Evolutionary conservation across 2,113 vertebrate genomes (phyloP).

Genomic region (Athene cunicularia): DNA sequence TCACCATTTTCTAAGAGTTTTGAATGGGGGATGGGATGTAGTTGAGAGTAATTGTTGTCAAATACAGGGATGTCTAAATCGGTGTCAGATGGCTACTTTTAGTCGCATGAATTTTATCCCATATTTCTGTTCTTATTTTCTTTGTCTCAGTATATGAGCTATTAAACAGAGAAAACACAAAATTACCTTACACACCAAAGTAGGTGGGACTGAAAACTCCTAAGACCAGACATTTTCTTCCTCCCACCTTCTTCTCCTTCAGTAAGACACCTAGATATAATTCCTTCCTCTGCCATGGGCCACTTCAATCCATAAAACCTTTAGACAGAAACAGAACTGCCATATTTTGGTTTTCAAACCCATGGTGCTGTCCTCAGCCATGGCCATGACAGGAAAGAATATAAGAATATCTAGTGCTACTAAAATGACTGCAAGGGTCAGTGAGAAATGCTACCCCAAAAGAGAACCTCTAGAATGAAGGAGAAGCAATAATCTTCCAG

Average conservation of each 20-base stretch:
- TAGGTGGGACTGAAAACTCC: not conserved
- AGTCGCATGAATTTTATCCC: not conserved
- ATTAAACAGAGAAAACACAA: not conserved
- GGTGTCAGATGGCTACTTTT: not conserved
- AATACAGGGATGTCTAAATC: not conserved
- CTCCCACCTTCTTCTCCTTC: not conserved
- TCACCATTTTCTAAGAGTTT: not conserved
- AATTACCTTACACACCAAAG: not conserved
- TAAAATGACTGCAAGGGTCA: not conserved
- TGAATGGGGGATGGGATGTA: not conserved
- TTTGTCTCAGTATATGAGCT: not conserved
- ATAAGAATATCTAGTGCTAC: not conserved
- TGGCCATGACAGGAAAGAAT: not conserved
- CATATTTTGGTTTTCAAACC: not conserved
- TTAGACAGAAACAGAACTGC: not conserved
- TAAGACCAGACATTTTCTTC: not conserved
- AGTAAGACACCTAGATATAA: not conserved
- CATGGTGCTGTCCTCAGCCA: not conserved
- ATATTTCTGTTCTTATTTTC: not conserved
- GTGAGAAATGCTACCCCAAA: not conserved
- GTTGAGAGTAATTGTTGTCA: not conserved
- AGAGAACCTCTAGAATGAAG: not conserved
- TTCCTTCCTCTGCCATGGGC: not conserved
- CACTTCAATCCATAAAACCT: not conserved
- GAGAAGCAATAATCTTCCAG: not conserved